Base-by-base conservation (phyloP, 2,113 vertebrate genomes). In the Cepphus grylle region DNA sequence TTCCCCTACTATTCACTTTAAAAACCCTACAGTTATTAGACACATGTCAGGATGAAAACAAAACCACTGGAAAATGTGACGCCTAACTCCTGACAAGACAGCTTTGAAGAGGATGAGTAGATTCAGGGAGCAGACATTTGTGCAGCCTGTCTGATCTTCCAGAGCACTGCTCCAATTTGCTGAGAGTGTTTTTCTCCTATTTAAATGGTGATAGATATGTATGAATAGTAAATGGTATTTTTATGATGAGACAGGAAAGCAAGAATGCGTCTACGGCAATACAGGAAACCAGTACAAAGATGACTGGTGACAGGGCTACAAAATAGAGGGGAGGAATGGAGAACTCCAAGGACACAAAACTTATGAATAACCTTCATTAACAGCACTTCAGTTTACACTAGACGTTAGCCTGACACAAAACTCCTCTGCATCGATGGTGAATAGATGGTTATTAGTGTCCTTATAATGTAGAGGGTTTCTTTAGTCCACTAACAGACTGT, bases 21-120 rank as follows among this genome's bases (percentile, higher is more conserved):
- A 93, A 83, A 83, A 58, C 50, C 34, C 62, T 84, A 53, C 34
- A 36, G 25, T 93, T 88, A 90, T 63, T 83, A 94, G 79, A 73
- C 58, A 86, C 15, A 50, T 50, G 29, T 81, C 90, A 88, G 63
- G 45, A 90, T 27, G n/a, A 77, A 93, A 96, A 63, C 38, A 63
- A 38, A 94, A 55, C 66, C 30, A 38, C 42, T 90, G 63, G 67
- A 96, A 90, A 88, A 88, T 67, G 55, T 92, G 93, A 94, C 6
- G 19, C 50, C 36, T 63, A 89, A 80, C 66, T 91, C 26, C 86
- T 85, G 74, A 86, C 61, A 87, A 45, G 83, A 76, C n/a, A 94
- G 40, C 81, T 93, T 81, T 91, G 71, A 94, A 91, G 78, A 77
- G 7, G 52, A 90, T 45, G 52, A 92, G 65, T 61, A 70, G 73